A percentile compares a stretch with the other conserved stretches of the same genome.
Conservation (phyloP, 2,888 invertebrate species). For the Thera britannica region DNA sequence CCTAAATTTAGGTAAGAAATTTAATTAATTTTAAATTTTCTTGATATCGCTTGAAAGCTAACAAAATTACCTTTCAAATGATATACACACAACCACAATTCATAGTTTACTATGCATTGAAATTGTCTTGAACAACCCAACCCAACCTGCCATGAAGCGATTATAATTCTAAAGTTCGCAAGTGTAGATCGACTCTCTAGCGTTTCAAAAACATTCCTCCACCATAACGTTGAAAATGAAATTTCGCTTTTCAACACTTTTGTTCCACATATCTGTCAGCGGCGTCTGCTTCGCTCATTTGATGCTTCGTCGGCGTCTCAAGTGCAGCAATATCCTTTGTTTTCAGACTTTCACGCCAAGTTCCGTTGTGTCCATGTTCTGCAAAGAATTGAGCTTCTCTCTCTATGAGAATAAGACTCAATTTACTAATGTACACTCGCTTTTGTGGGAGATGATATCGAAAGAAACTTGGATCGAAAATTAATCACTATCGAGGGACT, state of each 20-base stretch:
- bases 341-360: constrained; percentile 11
- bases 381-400: constrained; percentile 5
- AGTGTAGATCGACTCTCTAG: not conserved
- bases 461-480: constrained; percentile 22
- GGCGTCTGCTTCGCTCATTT: constrained; percentile 27
- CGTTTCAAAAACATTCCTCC: not conserved
- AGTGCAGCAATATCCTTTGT: constrained; percentile 36
- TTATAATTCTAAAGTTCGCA: too few relatives aligned
- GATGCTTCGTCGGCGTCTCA: constrained; percentile 25
- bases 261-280: constrained; percentile 22
- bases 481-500: constrained; percentile 20
- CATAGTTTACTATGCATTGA: too few relatives aligned
- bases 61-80: too few relatives aligned
- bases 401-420: not conserved
- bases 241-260: constrained; percentile 24
- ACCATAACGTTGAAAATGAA: constrained; percentile 7
- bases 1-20: too few relatives aligned
- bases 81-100: too few relatives aligned
- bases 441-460: constrained; percentile 10
- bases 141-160: too few relatives aligned
- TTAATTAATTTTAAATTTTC: too few relatives aligned
- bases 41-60: too few relatives aligned
- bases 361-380: constrained; percentile 4
- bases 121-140: too few relatives aligned
- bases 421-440: not conserved